Evolutionary conservation across 2,113 vertebrate genomes (phyloP), one percentile per base, ranked within the genome.

Genomic region (Hippopotamus amphibius): DNA sequence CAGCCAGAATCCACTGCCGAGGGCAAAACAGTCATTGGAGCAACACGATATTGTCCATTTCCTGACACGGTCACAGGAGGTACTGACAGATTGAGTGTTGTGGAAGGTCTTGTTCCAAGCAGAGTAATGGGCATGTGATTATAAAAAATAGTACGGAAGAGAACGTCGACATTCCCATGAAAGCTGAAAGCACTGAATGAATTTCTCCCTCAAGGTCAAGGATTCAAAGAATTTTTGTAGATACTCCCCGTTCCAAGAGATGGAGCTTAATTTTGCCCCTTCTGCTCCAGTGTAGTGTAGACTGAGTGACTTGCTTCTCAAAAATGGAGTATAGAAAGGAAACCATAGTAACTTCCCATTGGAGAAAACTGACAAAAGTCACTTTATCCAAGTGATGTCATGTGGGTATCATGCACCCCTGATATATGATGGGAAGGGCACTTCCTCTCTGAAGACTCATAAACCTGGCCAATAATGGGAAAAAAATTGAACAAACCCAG

Each of bases 1-100:
- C 72, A 59, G 86, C 72, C 89, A 89, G 89, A 93, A 89, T 48
- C 65, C 15, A 65, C 88, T 16, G 24, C 55, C 41, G 53, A 85
- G 74, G 85, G 91, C 46, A 55, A 95, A 88, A 48, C 10, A 66
- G 53, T 84, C 90, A 48, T 53, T 30, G 5, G 81, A 90, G 46
- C 86, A 91, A 68, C 22, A 14, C 19, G 71, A 96, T 93, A 28
- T n/a, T 76, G 85, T 68, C 85, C 24, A 43, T 95, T 96, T 94
- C 80, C 95, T 65, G 76, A 94, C 69, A 66, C 0, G 3, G 41
- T 63, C 1, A 21, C 48, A 43, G 85, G 93, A 97, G 65, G 65
- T 85, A 65, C 71, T 79, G 91, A 86, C 82, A 91, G 90, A 88
- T 24, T 37, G 96, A 94, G 80, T 88, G 76, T 43, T 85, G 37